Evolutionary conservation across 2,888 invertebrate genomes (phyloP).

Genomic region (Temnothorax ravouxi): DNA sequence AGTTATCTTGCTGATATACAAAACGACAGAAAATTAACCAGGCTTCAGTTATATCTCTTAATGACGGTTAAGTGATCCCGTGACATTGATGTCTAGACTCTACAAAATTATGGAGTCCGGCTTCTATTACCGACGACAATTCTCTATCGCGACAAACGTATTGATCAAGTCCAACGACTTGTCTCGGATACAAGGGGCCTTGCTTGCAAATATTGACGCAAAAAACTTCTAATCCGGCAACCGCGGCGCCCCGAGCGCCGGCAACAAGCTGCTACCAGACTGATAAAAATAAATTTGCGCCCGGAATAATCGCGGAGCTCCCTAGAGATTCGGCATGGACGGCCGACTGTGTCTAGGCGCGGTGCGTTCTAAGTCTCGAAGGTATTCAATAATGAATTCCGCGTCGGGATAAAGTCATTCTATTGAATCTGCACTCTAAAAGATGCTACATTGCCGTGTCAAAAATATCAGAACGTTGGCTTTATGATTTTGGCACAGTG

Average conservation of each 20-base stretch:
- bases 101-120: not conserved
- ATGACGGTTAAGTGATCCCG: not conserved
- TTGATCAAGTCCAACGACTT: constrained; percentile 44
- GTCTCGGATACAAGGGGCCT: not conserved
- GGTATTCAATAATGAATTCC: constrained; percentile 18
- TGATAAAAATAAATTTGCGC: constrained; percentile 82
- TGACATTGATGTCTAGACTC: not conserved
- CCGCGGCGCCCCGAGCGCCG: constrained; percentile 70
- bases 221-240: constrained; percentile 76
- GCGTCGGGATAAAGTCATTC: not conserved
- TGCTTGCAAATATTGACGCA: constrained; percentile 62
- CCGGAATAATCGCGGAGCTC: constrained; percentile 82
- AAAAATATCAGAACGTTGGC: not conserved
- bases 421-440: not conserved
- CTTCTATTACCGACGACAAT: not conserved
- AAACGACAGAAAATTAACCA: constrained; percentile 9
- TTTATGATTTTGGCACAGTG: not conserved
- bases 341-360: constrained; percentile 63
- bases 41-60: not conserved
- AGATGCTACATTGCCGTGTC: not conserved
- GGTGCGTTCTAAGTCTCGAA: constrained; percentile 48
- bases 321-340: constrained; percentile 77
- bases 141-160: constrained; percentile 36
- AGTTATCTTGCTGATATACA: not conserved
- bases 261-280: constrained; percentile 71